Evolutionary conservation across 2,797 vertebrate genomes (phyloP), one percentile per base, ranked within the genome.

Genomic region (Arnoldichthys spilopterus): DNA sequence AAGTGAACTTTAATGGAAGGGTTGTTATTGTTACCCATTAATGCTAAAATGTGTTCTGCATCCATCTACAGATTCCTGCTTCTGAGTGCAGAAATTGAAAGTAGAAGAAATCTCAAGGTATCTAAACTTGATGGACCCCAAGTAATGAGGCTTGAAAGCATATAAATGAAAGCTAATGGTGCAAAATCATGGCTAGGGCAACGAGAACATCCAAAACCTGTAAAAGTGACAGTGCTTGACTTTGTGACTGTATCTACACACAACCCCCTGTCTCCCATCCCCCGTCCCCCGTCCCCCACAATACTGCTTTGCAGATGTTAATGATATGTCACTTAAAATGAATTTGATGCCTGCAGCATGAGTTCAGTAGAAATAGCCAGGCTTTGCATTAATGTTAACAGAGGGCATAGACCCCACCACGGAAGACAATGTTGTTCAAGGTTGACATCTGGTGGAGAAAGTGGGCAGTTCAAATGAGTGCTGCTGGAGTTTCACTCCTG

Each of bases 371-470:
- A 26, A 32, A 51, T 30, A 13, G 40, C 54, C 15, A 61, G 62
- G 49, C 16, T 20, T 63, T 62, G 68, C 71, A n/a, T 61, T 45
- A 68, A 56, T 37, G 45, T 45, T 40, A 79, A 37, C 26, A 51
- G 28, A 51, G 64, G 64, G n/a, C 24, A 62, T 18, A 80, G 78
- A 51, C 78, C 66, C 72, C 20, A 59, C 16, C 34, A 22, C 37
- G 34, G 18, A 16, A 56, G 70, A 45, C 75, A 78, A 32, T 28
- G 18, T 74, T 82, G 81, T 82, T 83, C 43, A 84, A 80, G 74
- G 22, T 83, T 83, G 87, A 88, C 85, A 83, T 83, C 85, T 83
- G 67, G 81, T 86, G 87, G 87, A 81, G 51, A 74, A 72, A 81
- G 43, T n/a, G 28, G 34, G 62, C 62, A 77, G 28, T 66, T 77